Percentiles rank a stretch among this genome's conserved stretches.
These are phyloP conservation scores for Apteryx owenii DNA, from an alignment of 2,113 vertebrate genomes.

Conservation along the genomic window DNA sequence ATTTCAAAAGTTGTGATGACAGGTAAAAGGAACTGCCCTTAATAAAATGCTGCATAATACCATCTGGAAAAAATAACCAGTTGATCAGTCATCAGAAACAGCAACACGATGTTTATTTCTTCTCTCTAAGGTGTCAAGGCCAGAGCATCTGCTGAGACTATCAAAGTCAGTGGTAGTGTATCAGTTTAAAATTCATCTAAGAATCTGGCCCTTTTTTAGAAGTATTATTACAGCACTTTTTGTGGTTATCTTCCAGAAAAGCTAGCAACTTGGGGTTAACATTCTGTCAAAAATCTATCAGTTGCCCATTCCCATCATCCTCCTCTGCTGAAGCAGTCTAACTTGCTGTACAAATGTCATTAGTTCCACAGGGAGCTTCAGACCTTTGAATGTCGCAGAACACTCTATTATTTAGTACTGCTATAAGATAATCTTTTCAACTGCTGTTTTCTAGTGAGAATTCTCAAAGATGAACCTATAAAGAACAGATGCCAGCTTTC, in stretches of 20 bases:
- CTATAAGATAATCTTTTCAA: conserved; percentile 76
- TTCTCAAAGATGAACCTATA: conserved; percentile 58
- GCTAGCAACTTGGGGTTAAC: conserved; percentile 31
- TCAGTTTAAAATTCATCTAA: conserved; percentile 23
- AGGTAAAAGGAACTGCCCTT: background rate
- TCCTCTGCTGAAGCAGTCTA: conserved; percentile 44
- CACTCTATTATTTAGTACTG: conserved; percentile 71
- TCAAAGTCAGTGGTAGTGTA: background rate
- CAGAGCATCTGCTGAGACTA: background rate
- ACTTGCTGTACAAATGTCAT: conserved; percentile 75
- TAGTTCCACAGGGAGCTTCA: conserved; percentile 61
- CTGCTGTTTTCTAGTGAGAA: conserved; percentile 67
- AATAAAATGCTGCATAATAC: background rate
- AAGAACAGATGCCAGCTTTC: conserved; percentile 57
- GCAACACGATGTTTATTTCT: background rate
- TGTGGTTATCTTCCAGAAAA: conserved; percentile 22
- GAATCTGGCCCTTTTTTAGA: background rate
- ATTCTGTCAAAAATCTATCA: conserved; percentile 26
- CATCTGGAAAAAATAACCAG: background rate
- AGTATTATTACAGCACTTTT: background rate
- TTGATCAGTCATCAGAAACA: background rate
- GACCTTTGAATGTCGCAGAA: conserved; percentile 62
- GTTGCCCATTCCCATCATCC: background rate
- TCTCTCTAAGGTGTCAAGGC: background rate
- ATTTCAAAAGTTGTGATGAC: background rate